These are phyloP conservation scores for Rhea americana DNA, from an alignment of 2,113 vertebrate species.

Conservation along the genomic window DNA sequence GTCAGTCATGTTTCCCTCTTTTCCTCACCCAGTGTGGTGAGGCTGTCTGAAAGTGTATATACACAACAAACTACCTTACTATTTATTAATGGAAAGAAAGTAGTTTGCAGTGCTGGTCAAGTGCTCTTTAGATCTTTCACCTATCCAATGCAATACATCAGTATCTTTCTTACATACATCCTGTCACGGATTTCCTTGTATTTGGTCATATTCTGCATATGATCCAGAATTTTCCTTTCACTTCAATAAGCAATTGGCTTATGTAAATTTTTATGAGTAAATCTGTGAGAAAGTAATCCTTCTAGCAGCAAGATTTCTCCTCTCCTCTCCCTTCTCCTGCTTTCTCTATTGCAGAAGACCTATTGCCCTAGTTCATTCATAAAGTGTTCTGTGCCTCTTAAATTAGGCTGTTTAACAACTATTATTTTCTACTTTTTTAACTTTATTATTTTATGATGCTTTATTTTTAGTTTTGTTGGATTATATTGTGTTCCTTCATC, in stretches of 20 bases:
- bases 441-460: neutral
- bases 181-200: neutral
- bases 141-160: neutral
- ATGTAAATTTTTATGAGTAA: too few relatives aligned
- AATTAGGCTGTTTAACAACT: neutral
- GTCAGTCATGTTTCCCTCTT: neutral
- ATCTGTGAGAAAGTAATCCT: neutral
- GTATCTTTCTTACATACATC: neutral
- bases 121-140: neutral
- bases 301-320: neutral
- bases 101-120: neutral
- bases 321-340: neutral
- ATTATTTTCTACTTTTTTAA: neutral
- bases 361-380: neutral
- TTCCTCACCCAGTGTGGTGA: neutral
- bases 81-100: neutral
- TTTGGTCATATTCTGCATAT: neutral
- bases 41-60: neutral
- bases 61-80: neutral
- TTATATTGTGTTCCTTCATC: neutral
- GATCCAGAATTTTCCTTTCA: neutral
- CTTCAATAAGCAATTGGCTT: neutral
- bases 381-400: neutral
- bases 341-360: fast-evolving
- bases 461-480: neutral